Base-by-base conservation (phyloP, 2,888 invertebrate genomes). In the Apantesis nais region DNA sequence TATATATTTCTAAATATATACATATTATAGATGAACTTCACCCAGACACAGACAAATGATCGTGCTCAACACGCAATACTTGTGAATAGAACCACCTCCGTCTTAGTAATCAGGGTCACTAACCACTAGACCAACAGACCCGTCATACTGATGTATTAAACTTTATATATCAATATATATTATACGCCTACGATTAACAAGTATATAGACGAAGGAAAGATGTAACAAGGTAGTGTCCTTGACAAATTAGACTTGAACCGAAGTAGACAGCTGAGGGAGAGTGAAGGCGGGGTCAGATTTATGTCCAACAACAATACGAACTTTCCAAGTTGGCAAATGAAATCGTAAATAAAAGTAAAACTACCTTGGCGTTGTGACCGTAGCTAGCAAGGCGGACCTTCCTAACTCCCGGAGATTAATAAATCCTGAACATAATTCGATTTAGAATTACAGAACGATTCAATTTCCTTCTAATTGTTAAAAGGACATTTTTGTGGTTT, bases 351-450 rank as follows among this genome's bases (percentile, higher is more conserved):
- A 66, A 66, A 68, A 63, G 61, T 22, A 29, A 48, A 77, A 76
- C 70, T 71, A 68, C 64, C 63, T 74, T 61, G 64, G 34, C 52
- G 62, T 71, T 65, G 71, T 70, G 11, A 37, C 62, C 67, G 68
- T 71, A 66, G 62, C 70, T 73, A 60, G 73, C 71, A 55, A 60
- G 37, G 62, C 31, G 31, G 48, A 70, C 72, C 63, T 69, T 74
- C 12, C 63, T 52, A 29, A 55, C 52, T 62, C 52, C 66, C 29
- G 64, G 65, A 71, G 72, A 77, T 79, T 77, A 77, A 68, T 75
- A 81, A 74, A 80, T 77, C 75, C 72, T 77, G 77, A 69, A 78
- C 67, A 48, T 70, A 70, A 70, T 62, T 70, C 58, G 61, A 41
- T 61, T 70, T 62, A 19, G 52, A 66, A 70, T 62, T 55, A 70